These are phyloP conservation scores for Latheticus oryzae DNA, from an alignment of 2,888 invertebrate genomes.

Conservation along the genomic window DNA sequence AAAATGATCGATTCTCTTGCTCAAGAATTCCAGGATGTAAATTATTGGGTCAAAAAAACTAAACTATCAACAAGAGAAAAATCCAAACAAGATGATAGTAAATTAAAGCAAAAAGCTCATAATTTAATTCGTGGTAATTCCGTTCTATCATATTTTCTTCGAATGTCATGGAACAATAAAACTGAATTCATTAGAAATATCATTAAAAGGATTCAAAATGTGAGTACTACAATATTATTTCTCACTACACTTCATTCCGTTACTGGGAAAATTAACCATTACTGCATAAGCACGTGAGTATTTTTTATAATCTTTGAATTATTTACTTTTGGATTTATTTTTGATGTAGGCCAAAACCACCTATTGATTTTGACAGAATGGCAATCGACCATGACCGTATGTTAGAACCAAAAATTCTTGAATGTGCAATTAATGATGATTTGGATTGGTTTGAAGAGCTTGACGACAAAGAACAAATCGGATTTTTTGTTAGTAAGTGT, in stretches of 20 bases:
- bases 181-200: not conserved
- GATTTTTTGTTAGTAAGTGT: constrained; percentile 41
- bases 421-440: constrained; percentile 44
- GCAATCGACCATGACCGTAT: constrained; percentile 51
- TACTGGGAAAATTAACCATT: constrained; percentile 4
- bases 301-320: not conserved
- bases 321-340: not conserved
- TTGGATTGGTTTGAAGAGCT: constrained; percentile 48
- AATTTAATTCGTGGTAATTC: not conserved
- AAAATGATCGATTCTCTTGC: no score
- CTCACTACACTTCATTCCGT: constrained; percentile 8
- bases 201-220: not conserved
- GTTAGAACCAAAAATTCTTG: constrained; percentile 43
- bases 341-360: not conserved
- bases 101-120: constrained; percentile 1
- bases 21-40: no score
- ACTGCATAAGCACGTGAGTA: constrained; percentile 13
- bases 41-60: no score
- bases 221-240: not conserved
- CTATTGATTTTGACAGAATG: constrained; percentile 43
- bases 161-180: constrained; percentile 10
- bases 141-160: constrained; percentile 3
- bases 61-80: no score
- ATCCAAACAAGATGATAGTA: no score
- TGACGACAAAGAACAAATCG: constrained; percentile 43